A percentile compares a stretch with the other conserved stretches of the same genome.
Evolutionary conservation across 2,888 invertebrate genomes (phyloP).

Genomic region (Torymus texanus): DNA sequence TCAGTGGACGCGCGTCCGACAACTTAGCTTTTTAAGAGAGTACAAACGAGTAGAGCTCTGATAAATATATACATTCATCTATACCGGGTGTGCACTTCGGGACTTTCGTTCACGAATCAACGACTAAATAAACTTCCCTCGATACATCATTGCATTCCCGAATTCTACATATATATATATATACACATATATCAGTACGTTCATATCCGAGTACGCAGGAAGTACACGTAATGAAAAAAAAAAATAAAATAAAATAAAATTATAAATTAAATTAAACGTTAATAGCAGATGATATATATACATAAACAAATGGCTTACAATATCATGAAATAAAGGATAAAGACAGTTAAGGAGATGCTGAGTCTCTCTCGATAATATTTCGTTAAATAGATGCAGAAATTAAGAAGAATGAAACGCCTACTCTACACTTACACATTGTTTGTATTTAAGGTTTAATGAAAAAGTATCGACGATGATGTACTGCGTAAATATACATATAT

Average conservation of each 20-base stretch:
- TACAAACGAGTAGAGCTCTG: constrained; percentile 30
- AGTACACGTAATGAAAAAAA: constrained; percentile 36
- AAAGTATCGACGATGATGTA: constrained; percentile 45
- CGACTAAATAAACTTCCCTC: constrained; percentile 24
- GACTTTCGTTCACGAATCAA: constrained; percentile 33
- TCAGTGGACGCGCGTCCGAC: constrained; percentile 1
- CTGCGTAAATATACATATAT: constrained; percentile 43
- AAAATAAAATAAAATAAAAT: constrained; percentile 29
- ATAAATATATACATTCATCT: constrained; percentile 14
- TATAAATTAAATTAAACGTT: constrained; percentile 19
- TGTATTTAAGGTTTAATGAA: constrained; percentile 43
- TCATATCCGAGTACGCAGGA: constrained; percentile 32
- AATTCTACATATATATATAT: not conserved
- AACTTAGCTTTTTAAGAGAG: constrained; percentile 29
- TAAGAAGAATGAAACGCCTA: constrained; percentile 48
- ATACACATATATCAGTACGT: constrained; percentile 1
- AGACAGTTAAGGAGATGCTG: not conserved
- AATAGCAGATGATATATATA: constrained; percentile 54
- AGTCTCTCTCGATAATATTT: constrained; percentile 8
- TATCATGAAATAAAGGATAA: constrained; percentile 33
- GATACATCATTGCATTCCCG: constrained; percentile 14
- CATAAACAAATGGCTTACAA: constrained; percentile 63
- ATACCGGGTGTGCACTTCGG: constrained; percentile 6
- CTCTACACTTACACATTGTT: constrained; percentile 44
- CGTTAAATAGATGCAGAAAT: constrained; percentile 39